Evolutionary conservation across 2,797 vertebrate species (phyloP).

Genomic region (Tapirus indicus): DNA sequence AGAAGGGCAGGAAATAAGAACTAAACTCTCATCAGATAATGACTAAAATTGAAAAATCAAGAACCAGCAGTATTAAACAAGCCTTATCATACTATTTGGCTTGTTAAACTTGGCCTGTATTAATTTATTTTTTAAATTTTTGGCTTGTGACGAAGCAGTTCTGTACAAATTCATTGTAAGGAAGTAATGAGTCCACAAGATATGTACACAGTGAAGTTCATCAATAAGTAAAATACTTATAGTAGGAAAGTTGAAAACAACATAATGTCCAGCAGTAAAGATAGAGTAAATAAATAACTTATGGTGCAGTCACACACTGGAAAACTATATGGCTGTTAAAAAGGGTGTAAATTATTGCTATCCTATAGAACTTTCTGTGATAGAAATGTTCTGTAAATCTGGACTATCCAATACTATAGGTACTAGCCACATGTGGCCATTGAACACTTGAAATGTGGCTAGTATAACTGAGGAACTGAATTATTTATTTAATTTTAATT

Average conservation of each 20-base stretch:
- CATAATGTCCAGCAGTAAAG: not conserved
- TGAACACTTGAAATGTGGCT: not conserved
- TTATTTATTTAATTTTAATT: not conserved
- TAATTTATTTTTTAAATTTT: not conserved
- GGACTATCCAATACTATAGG: not conserved
- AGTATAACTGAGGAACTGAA: not conserved
- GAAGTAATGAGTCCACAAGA: not conserved
- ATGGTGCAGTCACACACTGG: not conserved
- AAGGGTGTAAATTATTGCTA: not conserved
- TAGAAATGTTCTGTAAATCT: not conserved
- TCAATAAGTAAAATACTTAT: not conserved
- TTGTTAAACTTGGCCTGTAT: not conserved
- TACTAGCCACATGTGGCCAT: not conserved
- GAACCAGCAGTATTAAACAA: not conserved
- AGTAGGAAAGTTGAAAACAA: not conserved
- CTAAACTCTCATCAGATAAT: not conserved
- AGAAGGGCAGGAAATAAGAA: not conserved
- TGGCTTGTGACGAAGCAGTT: not conserved
- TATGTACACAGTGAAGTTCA: not conserved
- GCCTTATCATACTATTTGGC: not conserved
- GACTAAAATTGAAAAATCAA: not conserved
- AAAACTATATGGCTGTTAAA: not conserved
- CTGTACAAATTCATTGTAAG: not conserved
- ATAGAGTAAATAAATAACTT: not conserved
- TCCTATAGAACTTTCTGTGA: not conserved